phyloP scores from a whole-genome alignment of 2,888 invertebrate species.

The Hemicrepidius hirtus region DNA sequence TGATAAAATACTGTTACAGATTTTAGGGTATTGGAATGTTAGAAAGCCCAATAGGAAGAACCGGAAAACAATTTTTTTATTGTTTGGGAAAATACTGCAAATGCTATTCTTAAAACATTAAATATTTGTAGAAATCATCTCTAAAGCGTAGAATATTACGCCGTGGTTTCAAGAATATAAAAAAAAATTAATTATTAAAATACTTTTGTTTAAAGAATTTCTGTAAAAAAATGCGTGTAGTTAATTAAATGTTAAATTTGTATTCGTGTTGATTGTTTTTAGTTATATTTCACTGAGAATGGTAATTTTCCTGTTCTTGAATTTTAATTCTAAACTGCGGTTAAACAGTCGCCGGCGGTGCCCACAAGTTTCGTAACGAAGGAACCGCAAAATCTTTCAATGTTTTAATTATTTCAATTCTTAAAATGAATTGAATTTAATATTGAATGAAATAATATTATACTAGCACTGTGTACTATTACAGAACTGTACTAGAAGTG shows the following conservation, averaged over 20 bases:
- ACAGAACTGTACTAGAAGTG: conserved; percentile 5
- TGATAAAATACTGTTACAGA: no score
- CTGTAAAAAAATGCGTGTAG: background rate
- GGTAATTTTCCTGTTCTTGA: conserved; percentile 6
- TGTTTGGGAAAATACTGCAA: no score
- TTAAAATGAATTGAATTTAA: background rate
- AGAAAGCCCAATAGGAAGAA: no score
- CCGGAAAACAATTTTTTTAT: no score
- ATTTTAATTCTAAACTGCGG: conserved; percentile 14
- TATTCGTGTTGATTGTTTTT: conserved; percentile 10
- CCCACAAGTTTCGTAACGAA: conserved; percentile 7
- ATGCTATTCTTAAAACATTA: no score
- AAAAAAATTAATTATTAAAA: no score
- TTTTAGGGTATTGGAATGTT: no score
- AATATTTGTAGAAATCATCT: no score
- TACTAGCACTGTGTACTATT: background rate
- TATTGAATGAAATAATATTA: background rate
- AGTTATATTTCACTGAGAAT: conserved; percentile 1
- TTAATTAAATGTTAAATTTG: conserved; percentile 10
- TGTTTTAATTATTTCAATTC: conserved; percentile 11
- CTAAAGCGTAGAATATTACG: no score
- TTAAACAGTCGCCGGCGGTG: conserved; percentile 14
- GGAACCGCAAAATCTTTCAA: conserved; percentile 11
- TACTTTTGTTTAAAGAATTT: background rate
- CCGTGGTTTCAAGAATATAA: no score